Percentiles rank a stretch among this genome's conserved stretches.
These are phyloP conservation scores for Stenoptilia bipunctidactyla DNA, from an alignment of 2,888 invertebrate genomes.

Conservation along the genomic window DNA sequence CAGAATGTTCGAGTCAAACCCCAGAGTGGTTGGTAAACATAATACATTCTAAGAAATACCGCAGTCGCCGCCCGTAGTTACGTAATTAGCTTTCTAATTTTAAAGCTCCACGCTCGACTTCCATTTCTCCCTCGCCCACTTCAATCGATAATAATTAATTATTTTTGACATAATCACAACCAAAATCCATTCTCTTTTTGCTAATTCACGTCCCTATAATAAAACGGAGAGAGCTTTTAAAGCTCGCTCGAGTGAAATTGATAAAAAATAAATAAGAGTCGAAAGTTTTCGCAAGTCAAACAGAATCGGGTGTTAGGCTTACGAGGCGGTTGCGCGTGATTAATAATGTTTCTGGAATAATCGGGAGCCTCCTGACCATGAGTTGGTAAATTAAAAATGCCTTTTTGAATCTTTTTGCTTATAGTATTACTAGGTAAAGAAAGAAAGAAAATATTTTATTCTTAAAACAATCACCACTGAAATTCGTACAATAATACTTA, in stretches of 20 bases:
- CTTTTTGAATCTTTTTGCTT: too few relatives aligned
- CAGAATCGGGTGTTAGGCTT: slow-evolving; percentile 47
- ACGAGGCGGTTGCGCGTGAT: slow-evolving; percentile 37
- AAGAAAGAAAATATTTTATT: too few relatives aligned
- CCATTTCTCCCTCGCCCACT: slow-evolving; percentile 47
- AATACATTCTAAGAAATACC: slow-evolving; percentile 3
- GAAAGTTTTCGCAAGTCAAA: slow-evolving; percentile 60
- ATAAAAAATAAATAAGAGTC: slow-evolving; percentile 66
- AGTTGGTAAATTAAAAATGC: too few relatives aligned
- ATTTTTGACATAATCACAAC: slow-evolving; percentile 79
- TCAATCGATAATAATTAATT: slow-evolving; percentile 79
- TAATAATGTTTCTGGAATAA: slow-evolving; percentile 34
- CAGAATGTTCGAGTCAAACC: too few relatives aligned
- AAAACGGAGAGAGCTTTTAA: slow-evolving; percentile 63
- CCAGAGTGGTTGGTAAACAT: slow-evolving; percentile 1
- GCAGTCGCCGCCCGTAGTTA: slow-evolving; percentile 30
- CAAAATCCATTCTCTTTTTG: slow-evolving; percentile 76
- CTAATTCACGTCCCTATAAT: slow-evolving; percentile 77
- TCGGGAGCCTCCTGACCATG: background rate
- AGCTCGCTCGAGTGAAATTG: slow-evolving; percentile 55
- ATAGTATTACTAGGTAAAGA: too few relatives aligned
- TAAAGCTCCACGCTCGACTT: slow-evolving; percentile 45
- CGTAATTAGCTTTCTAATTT: slow-evolving; percentile 65
- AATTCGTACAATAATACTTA: too few relatives aligned
- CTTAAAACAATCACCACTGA: too few relatives aligned